These are phyloP conservation scores for Brachionus plicatilis DNA, from an alignment of 1,140 invertebrate genomes.

Conservation along the genomic window DNA sequence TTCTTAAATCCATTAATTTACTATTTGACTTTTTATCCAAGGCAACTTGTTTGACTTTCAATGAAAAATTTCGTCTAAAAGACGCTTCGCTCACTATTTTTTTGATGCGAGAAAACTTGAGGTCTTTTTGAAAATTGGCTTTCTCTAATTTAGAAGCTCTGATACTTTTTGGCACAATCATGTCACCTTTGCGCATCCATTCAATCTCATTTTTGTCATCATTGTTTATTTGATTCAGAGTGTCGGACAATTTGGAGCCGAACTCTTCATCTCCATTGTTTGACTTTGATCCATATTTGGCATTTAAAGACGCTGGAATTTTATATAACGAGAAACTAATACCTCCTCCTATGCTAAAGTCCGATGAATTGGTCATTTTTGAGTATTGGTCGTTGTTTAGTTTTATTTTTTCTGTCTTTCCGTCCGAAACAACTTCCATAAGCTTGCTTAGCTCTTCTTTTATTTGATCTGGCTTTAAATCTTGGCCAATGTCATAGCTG, in stretches of 20 bases:
- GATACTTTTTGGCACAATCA: background rate
- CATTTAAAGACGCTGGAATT: background rate
- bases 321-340: too few relatives aligned
- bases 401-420: background rate
- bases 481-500: background rate
- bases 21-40: background rate
- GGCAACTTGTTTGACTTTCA: background rate
- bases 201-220: background rate
- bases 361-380: background rate
- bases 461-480: background rate
- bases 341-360: background rate
- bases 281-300: background rate
- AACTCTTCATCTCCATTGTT: background rate
- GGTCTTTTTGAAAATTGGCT: background rate
- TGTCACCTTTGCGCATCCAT: background rate
- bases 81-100: background rate
- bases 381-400: background rate
- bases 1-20: background rate
- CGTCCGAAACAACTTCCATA: background rate
- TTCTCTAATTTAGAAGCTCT: background rate
- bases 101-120: background rate
- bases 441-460: background rate
- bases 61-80: background rate
- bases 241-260: background rate
- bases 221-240: background rate